These are phyloP conservation scores for Pavo muticus DNA, from an alignment of 2,113 vertebrate genomes.

Conservation along the genomic window DNA sequence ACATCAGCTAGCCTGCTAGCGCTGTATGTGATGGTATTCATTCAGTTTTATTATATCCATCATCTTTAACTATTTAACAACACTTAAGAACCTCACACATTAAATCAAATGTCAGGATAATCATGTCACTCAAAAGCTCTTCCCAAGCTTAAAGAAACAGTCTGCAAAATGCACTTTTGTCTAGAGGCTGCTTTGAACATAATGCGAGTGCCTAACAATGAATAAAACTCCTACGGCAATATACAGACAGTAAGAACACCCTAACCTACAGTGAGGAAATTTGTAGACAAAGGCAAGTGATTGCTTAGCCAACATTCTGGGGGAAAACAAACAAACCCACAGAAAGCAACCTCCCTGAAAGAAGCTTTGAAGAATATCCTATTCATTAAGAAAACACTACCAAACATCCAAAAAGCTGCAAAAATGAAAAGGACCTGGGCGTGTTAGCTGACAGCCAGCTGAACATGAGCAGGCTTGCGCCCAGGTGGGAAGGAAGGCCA, in stretches of 20 bases:
- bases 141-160: background rate
- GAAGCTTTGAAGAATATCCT: background rate
- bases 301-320: background rate
- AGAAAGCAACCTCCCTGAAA: background rate
- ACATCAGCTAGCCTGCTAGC: background rate
- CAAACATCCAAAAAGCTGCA: background rate
- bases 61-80: background rate
- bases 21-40: background rate
- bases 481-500: too few relatives aligned
- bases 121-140: slow-evolving; percentile 19
- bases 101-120: slow-evolving; percentile 45
- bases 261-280: fast-evolving
- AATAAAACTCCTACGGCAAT: background rate
- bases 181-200: background rate
- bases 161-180: background rate
- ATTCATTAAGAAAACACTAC: background rate
- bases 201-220: background rate
- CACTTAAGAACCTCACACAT: background rate
- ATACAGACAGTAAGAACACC: background rate
- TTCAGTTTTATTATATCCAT: slow-evolving; percentile 28
- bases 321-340: background rate
- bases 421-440: too few relatives aligned
- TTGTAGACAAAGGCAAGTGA: background rate
- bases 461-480: too few relatives aligned
- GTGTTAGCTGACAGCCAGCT: too few relatives aligned